These are phyloP conservation scores for Parus major DNA, from an alignment of 2,113 vertebrate genomes.

Conservation along the genomic window DNA sequence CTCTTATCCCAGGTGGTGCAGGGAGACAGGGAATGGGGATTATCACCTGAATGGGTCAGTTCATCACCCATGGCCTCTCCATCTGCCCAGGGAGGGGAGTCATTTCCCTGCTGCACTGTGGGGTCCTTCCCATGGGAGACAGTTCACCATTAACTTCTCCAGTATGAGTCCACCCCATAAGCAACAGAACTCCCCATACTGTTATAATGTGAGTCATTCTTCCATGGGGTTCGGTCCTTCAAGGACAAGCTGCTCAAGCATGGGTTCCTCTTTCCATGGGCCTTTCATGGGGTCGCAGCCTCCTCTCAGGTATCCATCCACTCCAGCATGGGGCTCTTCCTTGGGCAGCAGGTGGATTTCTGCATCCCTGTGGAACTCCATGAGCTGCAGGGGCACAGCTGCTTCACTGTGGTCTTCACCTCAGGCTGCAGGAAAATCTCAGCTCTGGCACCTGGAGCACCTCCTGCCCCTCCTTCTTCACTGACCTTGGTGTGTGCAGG, in stretches of 20 bases:
- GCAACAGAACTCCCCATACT: background rate
- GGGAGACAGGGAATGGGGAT: background rate
- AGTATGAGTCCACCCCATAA: background rate
- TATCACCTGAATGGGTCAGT: background rate
- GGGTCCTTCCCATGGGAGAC: accelerated
- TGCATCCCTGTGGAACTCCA: accelerated
- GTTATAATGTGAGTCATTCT: background rate
- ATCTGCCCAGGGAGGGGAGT: background rate
- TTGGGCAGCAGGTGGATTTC: background rate
- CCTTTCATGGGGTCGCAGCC: background rate
- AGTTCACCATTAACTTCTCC: background rate
- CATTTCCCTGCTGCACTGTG: accelerated
- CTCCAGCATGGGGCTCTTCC: background rate
- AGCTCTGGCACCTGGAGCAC: background rate
- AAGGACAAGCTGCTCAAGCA: background rate
- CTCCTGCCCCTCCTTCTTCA: background rate
- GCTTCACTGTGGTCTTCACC: background rate
- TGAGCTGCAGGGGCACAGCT: background rate
- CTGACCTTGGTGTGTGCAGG: background rate
- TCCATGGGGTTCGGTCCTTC: background rate
- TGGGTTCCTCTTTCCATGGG: background rate
- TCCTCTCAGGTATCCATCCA: background rate
- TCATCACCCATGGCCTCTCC: accelerated
- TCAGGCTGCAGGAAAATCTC: accelerated
- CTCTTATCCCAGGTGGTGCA: background rate